phyloP scores from a whole-genome alignment of 2,888 invertebrate species.

The Agonopterix arenella region DNA sequence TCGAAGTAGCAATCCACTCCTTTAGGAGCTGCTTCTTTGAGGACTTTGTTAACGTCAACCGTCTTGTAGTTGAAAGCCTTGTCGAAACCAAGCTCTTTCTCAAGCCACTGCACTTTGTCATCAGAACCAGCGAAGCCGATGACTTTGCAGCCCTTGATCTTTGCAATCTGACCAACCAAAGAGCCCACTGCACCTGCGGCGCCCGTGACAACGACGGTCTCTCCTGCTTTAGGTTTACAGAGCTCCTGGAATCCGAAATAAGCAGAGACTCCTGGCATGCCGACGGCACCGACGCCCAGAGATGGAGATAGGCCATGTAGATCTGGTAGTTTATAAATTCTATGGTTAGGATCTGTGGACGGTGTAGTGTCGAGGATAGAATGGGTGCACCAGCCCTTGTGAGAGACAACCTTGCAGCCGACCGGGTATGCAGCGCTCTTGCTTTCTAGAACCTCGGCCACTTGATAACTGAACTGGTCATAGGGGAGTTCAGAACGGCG shows the following conservation, averaged over 20 bases:
- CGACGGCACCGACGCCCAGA: constrained; percentile 76
- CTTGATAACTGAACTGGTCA: constrained; percentile 28
- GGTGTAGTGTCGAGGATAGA: constrained; percentile 26
- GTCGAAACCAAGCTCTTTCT: constrained; percentile 81
- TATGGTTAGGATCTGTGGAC: constrained; percentile 15
- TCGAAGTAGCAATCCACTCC: constrained; percentile 87
- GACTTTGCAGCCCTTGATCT: constrained; percentile 78
- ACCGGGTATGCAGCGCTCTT: constrained; percentile 77
- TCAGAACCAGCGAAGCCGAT: constrained; percentile 85
- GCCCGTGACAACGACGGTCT: constrained; percentile 82
- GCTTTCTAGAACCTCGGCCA: constrained; percentile 72
- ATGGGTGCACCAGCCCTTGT: constrained; percentile 82
- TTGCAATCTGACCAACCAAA: constrained; percentile 85
- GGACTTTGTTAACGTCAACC: constrained; percentile 62
- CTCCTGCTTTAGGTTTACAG: constrained; percentile 81
- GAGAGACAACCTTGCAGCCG: constrained; percentile 75
- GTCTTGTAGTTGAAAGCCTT: constrained; percentile 85
- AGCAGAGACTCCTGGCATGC: constrained; percentile 84
- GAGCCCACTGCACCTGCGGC: constrained; percentile 87
- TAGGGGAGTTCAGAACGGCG: constrained; percentile 16
- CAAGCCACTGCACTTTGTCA: constrained; percentile 82
- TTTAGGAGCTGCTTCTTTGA: constrained; percentile 80
- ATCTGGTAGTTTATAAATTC: constrained; percentile 63
- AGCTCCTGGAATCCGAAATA: constrained; percentile 83
- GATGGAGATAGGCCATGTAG: constrained; percentile 69